Conservation (phyloP, 2,113 vertebrate species). For the Typhlomys cinereus region DNA sequence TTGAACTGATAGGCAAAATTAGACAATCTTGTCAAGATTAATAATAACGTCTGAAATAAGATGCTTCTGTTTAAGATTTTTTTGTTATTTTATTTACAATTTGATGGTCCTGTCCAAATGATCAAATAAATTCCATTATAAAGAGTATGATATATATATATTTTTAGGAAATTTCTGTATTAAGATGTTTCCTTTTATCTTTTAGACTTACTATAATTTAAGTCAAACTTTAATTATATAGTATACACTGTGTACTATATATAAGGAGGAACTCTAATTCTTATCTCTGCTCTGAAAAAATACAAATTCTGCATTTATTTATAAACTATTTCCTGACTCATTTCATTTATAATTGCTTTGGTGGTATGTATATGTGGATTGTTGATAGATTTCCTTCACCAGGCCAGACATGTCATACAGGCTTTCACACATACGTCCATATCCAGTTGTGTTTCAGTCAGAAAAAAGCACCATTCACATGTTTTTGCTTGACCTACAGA, state of each 20-base stretch:
- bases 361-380: not conserved
- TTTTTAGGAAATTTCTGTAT: not conserved
- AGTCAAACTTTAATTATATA: not conserved
- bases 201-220: not conserved
- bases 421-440: not conserved
- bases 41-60: not conserved
- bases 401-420: not conserved
- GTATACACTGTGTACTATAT: not conserved
- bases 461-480: not conserved
- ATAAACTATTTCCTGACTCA: not conserved
- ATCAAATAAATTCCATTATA: not conserved
- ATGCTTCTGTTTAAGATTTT: not conserved
- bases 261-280: not conserved
- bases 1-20: not conserved
- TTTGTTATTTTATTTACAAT: not conserved
- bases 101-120: not conserved
- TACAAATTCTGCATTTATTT: not conserved
- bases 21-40: not conserved
- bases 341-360: not conserved
- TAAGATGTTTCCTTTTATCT: not conserved
- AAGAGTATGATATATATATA: not conserved
- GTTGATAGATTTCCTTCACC: not conserved
- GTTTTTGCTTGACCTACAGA: not conserved
- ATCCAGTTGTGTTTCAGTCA: not conserved
- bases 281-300: not conserved